Evolutionary conservation across 2,797 vertebrate genomes (phyloP), one percentile per base, ranked within the genome.

Genomic region (Emys orbicularis): DNA sequence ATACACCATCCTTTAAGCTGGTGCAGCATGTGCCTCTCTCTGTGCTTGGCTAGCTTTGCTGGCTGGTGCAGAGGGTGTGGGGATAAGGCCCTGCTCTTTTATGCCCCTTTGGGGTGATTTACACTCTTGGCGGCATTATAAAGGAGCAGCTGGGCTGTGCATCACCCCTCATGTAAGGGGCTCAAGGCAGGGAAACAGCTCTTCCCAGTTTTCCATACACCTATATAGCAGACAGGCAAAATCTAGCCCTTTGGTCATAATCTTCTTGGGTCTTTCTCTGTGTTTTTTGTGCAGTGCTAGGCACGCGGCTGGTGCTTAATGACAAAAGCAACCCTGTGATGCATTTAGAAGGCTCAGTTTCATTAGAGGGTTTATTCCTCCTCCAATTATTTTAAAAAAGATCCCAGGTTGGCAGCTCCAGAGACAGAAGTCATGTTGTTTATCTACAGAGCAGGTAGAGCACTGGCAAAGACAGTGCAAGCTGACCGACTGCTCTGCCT

Each of bases 311-410:
- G 72, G 16, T 61, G n/a, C 31, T 65, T 79, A 57, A 8, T 44
- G 37, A 56, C 80, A 74, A 82, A 91, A 50, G 47, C 31, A 47
- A 72, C 4, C 1, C 37, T 23, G 16, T 87, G 80, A 52, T 37
- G 92, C 65, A 92, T 59, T 49, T 76, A 86, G 68, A 53, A 52
- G n/a, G 21, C 44, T 83, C 6, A 61, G 11, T 19, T 84, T 89
- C 1, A 0, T 81, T 86, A 34, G 5, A 41, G 50, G 1, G 74
- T 0, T 0, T n/a, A 79, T 84, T 94, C 61, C 34, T 68, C 52
- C 80, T 96, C 29, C 29, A 92, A 81, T 31, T 61, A 29, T 88
- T 61, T 16, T 4, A 90, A 82, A 44, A 16, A 87, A 44, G 92
- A 9, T 25, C 84, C 59, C 50, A 89, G 37, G 6, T 89, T 89